phyloP scores from a whole-genome alignment of 2,797 vertebrate species.

The Acridotheres tristis region DNA sequence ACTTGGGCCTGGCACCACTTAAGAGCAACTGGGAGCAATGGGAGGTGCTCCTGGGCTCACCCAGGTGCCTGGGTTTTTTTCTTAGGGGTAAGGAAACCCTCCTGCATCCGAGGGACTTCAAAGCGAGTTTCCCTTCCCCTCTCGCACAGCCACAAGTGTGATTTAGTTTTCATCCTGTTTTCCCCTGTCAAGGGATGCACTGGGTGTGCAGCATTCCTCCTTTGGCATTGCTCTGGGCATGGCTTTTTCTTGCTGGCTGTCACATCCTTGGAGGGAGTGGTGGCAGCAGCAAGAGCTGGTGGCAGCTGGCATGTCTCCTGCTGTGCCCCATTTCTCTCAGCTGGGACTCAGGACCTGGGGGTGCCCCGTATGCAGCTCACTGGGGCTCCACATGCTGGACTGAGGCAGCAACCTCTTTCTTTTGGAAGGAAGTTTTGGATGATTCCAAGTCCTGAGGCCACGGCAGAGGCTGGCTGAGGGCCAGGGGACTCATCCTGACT shows the following conservation, averaged over 20 bases:
- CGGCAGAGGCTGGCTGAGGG: not conserved
- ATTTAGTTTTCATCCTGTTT: not conserved
- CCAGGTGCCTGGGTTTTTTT: not conserved
- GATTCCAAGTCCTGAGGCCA: not conserved
- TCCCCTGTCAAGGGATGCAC: not conserved
- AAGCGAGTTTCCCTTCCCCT: not conserved
- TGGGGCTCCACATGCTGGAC: not conserved
- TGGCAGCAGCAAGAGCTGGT: not conserved
- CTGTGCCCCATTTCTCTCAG: not conserved
- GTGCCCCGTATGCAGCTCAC: accelerated
- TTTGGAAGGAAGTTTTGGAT: not conserved
- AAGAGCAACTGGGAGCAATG: not conserved
- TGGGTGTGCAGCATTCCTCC: not conserved
- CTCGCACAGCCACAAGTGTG: accelerated
- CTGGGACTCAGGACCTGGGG: not conserved
- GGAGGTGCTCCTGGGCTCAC: not conserved
- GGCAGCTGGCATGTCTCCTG: not conserved
- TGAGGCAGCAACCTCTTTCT: not conserved
- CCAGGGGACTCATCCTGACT: not conserved
- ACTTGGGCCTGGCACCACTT: not conserved
- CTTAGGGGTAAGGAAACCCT: not conserved
- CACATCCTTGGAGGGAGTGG: not conserved
- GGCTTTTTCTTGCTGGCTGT: not conserved
- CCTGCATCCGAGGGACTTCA: not conserved
- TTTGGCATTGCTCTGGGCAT: not conserved